phyloP scores from a whole-genome alignment of 2,113 vertebrate genomes.

The Brevimyrus niger region DNA sequence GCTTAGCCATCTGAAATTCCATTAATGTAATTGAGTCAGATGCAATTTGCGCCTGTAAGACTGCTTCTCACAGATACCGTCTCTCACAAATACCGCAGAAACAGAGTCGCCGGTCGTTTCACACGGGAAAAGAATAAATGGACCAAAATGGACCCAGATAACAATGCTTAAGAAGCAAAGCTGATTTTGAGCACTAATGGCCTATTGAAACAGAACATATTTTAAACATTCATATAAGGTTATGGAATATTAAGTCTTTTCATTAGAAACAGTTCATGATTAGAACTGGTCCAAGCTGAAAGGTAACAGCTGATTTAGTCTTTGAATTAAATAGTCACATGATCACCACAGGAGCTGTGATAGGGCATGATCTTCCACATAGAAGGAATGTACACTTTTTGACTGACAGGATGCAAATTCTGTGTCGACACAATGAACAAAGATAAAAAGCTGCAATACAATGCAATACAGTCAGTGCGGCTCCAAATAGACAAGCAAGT shows the following conservation, averaged over 20 bases:
- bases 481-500: background rate
- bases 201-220: background rate
- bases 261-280: background rate
- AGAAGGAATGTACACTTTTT: background rate
- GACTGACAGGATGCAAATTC: background rate
- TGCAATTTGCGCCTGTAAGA: conserved; percentile 25
- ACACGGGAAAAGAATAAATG: background rate
- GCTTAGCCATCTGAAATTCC: conserved; percentile 36
- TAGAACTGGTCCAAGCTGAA: background rate
- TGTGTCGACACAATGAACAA: background rate
- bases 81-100: background rate
- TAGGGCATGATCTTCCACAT: background rate
- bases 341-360: background rate
- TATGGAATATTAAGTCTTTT: background rate
- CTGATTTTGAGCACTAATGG: background rate
- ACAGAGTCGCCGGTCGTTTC: conserved; percentile 20
- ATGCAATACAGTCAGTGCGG: background rate
- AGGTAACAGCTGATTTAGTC: background rate
- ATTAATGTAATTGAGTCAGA: conserved; percentile 40
- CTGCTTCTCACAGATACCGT: background rate
- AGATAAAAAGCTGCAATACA: background rate
- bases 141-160: background rate
- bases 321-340: background rate
- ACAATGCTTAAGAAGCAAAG: background rate
- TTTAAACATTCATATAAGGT: background rate